These are phyloP conservation scores for Notocelia uddmanniana DNA, from an alignment of 2,888 invertebrate species.

Conservation along the genomic window DNA sequence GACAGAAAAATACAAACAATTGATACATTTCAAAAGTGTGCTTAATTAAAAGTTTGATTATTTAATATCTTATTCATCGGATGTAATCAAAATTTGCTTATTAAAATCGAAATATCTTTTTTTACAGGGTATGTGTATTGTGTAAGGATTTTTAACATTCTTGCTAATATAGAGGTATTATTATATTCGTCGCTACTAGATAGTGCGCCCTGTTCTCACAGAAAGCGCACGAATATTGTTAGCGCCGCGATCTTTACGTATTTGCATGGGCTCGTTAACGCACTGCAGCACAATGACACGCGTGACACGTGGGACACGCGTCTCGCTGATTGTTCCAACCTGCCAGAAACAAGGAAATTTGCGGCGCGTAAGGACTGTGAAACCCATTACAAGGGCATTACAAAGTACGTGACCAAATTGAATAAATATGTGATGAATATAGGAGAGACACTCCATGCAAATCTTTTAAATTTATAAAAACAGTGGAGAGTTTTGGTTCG, in stretches of 20 bases:
- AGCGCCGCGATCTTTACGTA: slow-evolving; percentile 64
- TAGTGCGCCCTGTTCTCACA: slow-evolving; percentile 54
- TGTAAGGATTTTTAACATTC: too few relatives aligned
- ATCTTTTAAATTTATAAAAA: too few relatives aligned
- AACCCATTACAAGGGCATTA: slow-evolving; percentile 30
- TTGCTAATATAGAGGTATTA: background rate
- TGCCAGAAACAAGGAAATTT: slow-evolving; percentile 38
- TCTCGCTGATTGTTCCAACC: slow-evolving; percentile 71
- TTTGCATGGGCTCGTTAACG: slow-evolving; percentile 85
- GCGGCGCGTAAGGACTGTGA: slow-evolving; percentile 8
- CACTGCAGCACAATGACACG: slow-evolving; percentile 76
- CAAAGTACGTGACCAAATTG: slow-evolving; percentile 24
- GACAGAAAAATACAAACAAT: background rate
- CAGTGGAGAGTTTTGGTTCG: too few relatives aligned
- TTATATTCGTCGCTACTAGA: slow-evolving; percentile 57
- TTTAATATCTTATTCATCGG: background rate
- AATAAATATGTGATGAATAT: slow-evolving; percentile 4
- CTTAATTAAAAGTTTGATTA: background rate
- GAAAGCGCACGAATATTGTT: slow-evolving; percentile 69
- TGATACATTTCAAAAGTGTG: background rate
- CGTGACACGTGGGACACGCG: slow-evolving; percentile 50
- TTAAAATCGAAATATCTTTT: too few relatives aligned
- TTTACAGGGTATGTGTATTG: too few relatives aligned
- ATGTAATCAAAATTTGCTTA: too few relatives aligned
- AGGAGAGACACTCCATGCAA: background rate